Conservation (phyloP, 2,113 vertebrate species). For the Salvelinus fontinalis region DNA sequence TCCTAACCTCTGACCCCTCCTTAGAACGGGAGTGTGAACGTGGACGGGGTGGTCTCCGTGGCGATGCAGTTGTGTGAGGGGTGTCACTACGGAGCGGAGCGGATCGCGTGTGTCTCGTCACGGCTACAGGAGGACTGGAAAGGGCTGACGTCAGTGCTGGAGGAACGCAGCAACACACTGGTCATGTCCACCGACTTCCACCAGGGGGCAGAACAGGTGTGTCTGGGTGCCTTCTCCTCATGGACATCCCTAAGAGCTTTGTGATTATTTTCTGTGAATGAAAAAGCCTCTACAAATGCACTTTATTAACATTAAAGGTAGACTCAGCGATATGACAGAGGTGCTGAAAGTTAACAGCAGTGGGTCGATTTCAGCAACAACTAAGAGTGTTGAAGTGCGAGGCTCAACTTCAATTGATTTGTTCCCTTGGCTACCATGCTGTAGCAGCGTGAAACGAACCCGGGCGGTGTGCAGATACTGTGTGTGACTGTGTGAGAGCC, state of each 20-base stretch:
- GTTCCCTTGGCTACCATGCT: no score
- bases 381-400: no score
- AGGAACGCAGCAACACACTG: conserved; percentile 93
- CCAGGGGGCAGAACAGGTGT: conserved; percentile 95
- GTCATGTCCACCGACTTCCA: conserved; percentile 96
- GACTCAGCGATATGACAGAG: no score
- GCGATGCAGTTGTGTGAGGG: conserved; percentile 88
- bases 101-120: conserved; percentile 90
- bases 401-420: no score
- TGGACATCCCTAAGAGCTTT: neutral
- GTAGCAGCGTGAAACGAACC: no score
- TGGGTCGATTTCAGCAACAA: no score
- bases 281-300: conserved; percentile 69
- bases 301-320: no score
- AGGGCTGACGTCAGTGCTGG: conserved; percentile 87
- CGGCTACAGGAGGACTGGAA: conserved; percentile 97
- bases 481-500: no score
- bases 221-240: neutral
- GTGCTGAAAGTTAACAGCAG: no score
- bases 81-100: conserved; percentile 92
- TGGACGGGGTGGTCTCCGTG: conserved; percentile 96
- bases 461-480: no score
- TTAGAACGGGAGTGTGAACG: conserved; percentile 98
- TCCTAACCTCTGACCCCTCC: neutral
- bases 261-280: conserved; percentile 35